Conservation (phyloP, 1,140 invertebrate species). For the Pseudomyrmex flavicornis region DNA sequence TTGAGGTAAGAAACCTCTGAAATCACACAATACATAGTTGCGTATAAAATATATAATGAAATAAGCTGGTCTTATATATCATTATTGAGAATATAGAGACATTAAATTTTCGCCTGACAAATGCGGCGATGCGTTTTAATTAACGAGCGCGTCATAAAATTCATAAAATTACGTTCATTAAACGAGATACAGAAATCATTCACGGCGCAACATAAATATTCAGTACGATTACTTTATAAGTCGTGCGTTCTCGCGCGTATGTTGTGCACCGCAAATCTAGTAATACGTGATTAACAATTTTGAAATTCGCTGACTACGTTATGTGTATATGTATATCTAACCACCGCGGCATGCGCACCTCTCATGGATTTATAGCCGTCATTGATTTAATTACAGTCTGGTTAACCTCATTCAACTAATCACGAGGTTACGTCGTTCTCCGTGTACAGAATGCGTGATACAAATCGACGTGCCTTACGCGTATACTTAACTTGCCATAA, state of each 20-base stretch:
- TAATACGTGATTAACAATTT: constrained; percentile 48
- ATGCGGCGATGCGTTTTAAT: constrained; percentile 26
- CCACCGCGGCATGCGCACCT: not conserved
- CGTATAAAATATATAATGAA: not conserved
- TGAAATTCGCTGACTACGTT: constrained; percentile 33
- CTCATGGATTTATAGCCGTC: constrained; percentile 34
- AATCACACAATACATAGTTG: too few species aligned
- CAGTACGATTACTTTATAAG: constrained; percentile 45
- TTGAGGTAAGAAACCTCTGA: not conserved
- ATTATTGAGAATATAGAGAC: constrained; percentile 11
- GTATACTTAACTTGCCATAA: constrained; percentile 34
- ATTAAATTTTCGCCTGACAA: constrained; percentile 31
- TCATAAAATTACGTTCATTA: constrained; percentile 55
- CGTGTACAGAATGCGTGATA: constrained; percentile 11
- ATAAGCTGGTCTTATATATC: not conserved
- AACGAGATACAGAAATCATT: constrained; percentile 47
- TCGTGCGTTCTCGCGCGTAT: not conserved
- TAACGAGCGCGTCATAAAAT: constrained; percentile 56
- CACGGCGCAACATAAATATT: constrained; percentile 53
- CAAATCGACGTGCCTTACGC: constrained; percentile 30
- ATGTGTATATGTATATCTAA: not conserved
- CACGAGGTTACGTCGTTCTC: constrained; percentile 27
- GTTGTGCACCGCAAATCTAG: constrained; percentile 42
- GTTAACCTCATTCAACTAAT: constrained; percentile 63
- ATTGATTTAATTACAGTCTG: constrained; percentile 61